phyloP scores from a whole-genome alignment of 2,113 vertebrate genomes.

The Micronycteris hirsuta region DNA sequence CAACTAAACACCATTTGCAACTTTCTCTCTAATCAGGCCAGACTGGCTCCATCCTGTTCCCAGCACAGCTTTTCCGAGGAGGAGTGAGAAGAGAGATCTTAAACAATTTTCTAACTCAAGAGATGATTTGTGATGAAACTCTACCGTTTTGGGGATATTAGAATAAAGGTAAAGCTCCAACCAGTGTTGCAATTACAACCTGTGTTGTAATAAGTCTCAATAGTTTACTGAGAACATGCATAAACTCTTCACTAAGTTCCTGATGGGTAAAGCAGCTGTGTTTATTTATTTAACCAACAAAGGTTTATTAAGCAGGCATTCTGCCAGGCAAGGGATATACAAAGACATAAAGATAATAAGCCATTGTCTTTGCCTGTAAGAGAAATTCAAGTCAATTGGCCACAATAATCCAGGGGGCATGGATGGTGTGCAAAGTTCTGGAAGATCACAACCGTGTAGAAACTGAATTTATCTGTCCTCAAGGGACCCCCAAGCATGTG shows the following conservation, averaged over 20 bases:
- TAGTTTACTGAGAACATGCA: background rate
- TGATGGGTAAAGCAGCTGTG: background rate
- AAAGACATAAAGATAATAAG: background rate
- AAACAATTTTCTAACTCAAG: background rate
- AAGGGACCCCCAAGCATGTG: background rate
- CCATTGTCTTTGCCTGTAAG: background rate
- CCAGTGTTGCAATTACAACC: background rate
- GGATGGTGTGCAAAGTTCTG: background rate
- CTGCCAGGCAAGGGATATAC: background rate
- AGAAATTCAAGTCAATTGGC: background rate
- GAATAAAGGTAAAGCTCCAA: background rate
- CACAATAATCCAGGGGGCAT: rapidly evolving
- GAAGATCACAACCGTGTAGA: background rate
- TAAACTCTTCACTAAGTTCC: background rate
- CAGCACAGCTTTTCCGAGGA: background rate
- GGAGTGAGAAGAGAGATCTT: background rate
- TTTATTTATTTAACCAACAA: slow-evolving; percentile 28
- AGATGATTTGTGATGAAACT: background rate
- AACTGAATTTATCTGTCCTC: background rate
- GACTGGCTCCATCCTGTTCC: background rate
- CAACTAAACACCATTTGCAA: background rate
- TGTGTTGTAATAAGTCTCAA: background rate
- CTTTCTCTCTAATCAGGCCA: background rate
- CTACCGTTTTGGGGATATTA: background rate
- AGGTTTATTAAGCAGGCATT: background rate